Percentiles rank a stretch among this genome's conserved stretches.
Evolutionary conservation across 64 coral and sea anemone genomes (phyloP).

Genomic region (Actinia equina): DNA sequence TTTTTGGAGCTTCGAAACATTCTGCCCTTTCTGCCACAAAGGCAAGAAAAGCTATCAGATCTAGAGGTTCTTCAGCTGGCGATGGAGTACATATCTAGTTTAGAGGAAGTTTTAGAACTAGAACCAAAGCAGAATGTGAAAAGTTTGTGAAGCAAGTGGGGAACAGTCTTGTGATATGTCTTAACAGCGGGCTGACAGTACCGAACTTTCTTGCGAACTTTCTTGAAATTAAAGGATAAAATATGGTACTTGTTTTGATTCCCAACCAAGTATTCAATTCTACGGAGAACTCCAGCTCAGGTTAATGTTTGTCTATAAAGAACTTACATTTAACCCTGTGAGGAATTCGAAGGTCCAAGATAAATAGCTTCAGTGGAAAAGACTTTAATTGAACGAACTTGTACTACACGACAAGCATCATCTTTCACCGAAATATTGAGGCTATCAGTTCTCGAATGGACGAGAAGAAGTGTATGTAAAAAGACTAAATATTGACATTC

Average conservation of each 20-base stretch:
- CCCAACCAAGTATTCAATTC: background rate
- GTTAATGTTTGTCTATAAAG: background rate
- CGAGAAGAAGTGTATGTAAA: background rate
- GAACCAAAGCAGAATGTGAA: background rate
- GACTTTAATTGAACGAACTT: background rate
- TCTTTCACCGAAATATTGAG: background rate
- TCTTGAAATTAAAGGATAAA: background rate
- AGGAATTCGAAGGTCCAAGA: background rate
- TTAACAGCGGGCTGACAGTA: background rate
- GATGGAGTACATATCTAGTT: conserved; percentile 21
- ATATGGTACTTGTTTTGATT: background rate
- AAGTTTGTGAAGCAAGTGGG: background rate
- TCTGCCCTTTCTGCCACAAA: conserved; percentile 15
- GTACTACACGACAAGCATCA: background rate
- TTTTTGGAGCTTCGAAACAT: conserved; percentile 20
- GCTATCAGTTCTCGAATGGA: background rate
- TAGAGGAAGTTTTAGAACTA: conserved; percentile 13
- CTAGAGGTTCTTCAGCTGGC: conserved; percentile 16
- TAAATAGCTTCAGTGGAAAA: background rate
- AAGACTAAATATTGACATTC: too few species aligned
- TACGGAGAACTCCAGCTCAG: background rate
- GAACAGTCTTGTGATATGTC: background rate
- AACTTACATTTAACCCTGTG: background rate
- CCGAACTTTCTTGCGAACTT: background rate
- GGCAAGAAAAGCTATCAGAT: conserved; percentile 7